Evolutionary conservation across 2,797 vertebrate species (phyloP).

Genomic region (Streptopelia turtur): DNA sequence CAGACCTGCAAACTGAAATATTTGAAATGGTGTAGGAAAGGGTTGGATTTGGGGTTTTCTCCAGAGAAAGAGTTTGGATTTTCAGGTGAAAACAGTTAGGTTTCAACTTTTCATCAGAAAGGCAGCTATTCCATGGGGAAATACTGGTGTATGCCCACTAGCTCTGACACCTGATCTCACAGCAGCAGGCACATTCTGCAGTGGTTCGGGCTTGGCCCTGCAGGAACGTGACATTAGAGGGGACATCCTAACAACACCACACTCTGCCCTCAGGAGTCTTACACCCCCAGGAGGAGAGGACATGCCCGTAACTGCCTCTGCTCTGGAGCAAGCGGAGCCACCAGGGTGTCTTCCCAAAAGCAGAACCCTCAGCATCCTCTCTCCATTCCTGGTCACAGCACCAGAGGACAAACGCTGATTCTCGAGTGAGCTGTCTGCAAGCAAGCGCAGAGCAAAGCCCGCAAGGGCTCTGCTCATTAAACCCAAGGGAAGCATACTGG

Average conservation of each 20-base stretch:
- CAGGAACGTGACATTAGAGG: neutral
- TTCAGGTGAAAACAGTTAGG: neutral
- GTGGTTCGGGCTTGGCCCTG: neutral
- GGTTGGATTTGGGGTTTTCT: neutral
- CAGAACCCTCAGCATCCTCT: neutral
- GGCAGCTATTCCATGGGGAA: neutral
- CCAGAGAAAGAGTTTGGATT: neutral
- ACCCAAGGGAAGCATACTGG: neutral
- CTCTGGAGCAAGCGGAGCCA: neutral
- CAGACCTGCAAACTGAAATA: neutral
- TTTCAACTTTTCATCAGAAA: neutral
- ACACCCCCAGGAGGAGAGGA: neutral
- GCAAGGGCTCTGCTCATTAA: neutral
- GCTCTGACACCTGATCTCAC: neutral
- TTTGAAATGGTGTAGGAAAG: neutral
- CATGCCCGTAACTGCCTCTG: neutral
- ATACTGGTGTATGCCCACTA: rapidly evolving
- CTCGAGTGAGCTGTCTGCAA: neutral
- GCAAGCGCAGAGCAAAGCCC: neutral
- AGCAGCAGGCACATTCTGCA: neutral
- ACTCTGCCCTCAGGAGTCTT: neutral
- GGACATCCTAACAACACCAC: neutral
- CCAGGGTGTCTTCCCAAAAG: neutral
- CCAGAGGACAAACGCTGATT: neutral
- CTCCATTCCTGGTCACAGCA: rapidly evolving